Conservation (phyloP, 2,888 invertebrate species). For the Unio delphinus region DNA sequence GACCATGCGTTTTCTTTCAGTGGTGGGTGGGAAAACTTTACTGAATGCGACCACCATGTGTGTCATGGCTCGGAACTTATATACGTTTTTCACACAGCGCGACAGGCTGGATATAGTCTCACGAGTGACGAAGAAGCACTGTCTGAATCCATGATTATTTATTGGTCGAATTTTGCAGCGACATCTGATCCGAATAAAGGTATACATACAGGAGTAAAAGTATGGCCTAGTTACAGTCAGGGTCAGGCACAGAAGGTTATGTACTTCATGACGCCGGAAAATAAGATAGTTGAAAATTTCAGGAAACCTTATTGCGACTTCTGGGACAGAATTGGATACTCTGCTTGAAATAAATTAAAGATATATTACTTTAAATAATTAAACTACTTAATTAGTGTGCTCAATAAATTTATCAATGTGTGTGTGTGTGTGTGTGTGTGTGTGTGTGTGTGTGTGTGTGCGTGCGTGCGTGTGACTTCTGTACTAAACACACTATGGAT, state of each 20-base stretch:
- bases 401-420: too few relatives aligned
- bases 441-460: too few relatives aligned
- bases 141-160: slow-evolving; percentile 43
- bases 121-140: slow-evolving; percentile 43
- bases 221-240: slow-evolving; percentile 46
- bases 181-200: slow-evolving; percentile 52
- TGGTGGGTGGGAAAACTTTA: slow-evolving; percentile 50
- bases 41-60: slow-evolving; percentile 52
- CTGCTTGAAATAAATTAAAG: slow-evolving; percentile 19
- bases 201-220: slow-evolving; percentile 12
- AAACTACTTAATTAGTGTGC: too few relatives aligned
- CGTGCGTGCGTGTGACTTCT: too few relatives aligned
- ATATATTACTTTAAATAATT: too few relatives aligned
- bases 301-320: slow-evolving; percentile 49
- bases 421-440: too few relatives aligned
- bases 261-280: slow-evolving; percentile 44
- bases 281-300: slow-evolving; percentile 29
- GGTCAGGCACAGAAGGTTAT: slow-evolving; percentile 22
- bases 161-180: slow-evolving; percentile 65
- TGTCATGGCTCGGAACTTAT: slow-evolving; percentile 63
- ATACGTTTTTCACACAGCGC: slow-evolving; percentile 49
- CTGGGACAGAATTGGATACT: slow-evolving; percentile 60
- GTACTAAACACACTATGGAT: too few relatives aligned
- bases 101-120: slow-evolving; percentile 41
- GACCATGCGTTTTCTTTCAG: slow-evolving; percentile 52